Conservation (phyloP, 2,113 vertebrate species). For the Clarias gariepinus region DNA sequence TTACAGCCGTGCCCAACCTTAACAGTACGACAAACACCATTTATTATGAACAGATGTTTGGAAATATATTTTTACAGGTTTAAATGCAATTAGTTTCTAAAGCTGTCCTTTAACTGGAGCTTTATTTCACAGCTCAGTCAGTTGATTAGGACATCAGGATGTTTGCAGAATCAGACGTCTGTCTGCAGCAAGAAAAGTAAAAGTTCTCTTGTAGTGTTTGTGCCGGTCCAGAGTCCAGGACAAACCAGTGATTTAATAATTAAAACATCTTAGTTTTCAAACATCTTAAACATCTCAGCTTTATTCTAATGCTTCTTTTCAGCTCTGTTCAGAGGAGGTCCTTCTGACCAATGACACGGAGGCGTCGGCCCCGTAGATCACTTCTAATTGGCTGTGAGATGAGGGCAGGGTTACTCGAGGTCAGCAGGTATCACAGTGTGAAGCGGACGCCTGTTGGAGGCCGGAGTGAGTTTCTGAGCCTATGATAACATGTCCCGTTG, state of each 20-base stretch:
- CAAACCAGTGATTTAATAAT: background rate
- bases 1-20: too few species aligned
- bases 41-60: too few species aligned
- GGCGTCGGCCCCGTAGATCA: background rate
- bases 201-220: background rate
- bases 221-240: background rate
- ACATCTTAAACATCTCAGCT: too few species aligned
- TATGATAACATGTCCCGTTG: background rate
- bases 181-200: background rate
- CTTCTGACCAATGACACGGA: background rate
- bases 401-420: background rate
- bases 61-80: background rate
- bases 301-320: background rate
- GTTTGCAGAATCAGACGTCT: background rate
- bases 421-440: background rate
- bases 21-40: too few species aligned
- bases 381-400: slow-evolving; percentile 3
- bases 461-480: background rate
- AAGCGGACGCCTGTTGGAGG: background rate
- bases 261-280: too few species aligned
- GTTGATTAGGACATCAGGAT: background rate
- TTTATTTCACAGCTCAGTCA: background rate
- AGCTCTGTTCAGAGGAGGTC: background rate
- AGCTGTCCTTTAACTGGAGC: background rate
- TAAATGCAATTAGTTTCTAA: background rate